phyloP scores from a whole-genome alignment of 2,113 vertebrate genomes.

The Puntigrus tetrazona region DNA sequence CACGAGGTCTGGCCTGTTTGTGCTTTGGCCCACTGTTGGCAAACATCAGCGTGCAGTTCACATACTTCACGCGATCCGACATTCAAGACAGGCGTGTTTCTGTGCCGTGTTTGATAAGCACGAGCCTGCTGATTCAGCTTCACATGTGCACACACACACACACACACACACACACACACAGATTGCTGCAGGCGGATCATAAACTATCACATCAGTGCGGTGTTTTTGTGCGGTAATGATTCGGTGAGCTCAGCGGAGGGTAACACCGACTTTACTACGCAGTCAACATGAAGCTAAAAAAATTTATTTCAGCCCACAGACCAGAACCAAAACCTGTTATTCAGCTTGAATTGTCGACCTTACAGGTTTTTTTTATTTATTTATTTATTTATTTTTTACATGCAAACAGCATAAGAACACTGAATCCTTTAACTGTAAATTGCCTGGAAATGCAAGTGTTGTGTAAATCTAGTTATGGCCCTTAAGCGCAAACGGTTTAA shows the following conservation, averaged over 20 bases:
- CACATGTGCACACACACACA: conserved; percentile 23
- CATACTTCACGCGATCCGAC: conserved; percentile 26
- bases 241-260: conserved; percentile 60
- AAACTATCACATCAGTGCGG: background rate
- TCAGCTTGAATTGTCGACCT: background rate
- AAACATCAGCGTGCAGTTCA: conserved; percentile 4
- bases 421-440: background rate
- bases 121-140: conserved; percentile 33
- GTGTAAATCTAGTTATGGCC: background rate
- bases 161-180: background rate
- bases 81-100: conserved; percentile 23
- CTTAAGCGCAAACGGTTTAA: background rate
- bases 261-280: conserved; percentile 56
- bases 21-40: background rate
- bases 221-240: conserved; percentile 67
- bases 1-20: background rate
- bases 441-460: background rate
- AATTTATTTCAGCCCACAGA: conserved; percentile 30
- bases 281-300: conserved; percentile 70
- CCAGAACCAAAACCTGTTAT: background rate
- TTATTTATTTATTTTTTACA: background rate
- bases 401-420: background rate
- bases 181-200: background rate
- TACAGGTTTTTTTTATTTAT: no score
- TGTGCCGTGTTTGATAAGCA: conserved; percentile 37